Conservation (phyloP, 2,113 vertebrate genomes). For the Oreochromis niloticus region DNA sequence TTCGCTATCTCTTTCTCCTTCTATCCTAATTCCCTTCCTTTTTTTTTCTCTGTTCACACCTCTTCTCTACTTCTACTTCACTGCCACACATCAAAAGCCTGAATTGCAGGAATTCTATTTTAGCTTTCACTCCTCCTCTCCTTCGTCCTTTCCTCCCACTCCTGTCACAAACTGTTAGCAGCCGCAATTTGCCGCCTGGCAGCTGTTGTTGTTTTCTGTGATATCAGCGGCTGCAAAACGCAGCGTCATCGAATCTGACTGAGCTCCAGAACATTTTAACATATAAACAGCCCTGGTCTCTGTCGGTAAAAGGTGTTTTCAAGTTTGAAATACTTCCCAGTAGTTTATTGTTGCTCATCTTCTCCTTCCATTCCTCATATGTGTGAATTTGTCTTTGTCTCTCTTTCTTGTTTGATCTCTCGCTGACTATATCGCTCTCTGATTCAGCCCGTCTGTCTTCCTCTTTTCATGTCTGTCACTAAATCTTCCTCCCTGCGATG, state of each 20-base stretch:
- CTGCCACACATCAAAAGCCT: constrained; percentile 48
- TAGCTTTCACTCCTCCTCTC: constrained; percentile 28
- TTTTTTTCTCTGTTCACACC: not conserved
- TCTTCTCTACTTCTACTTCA: constrained; percentile 3
- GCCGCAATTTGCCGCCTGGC: constrained; percentile 28
- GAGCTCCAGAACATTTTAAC: constrained; percentile 14
- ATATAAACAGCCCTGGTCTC: not conserved
- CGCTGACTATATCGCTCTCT: not conserved
- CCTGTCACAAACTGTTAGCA: constrained; percentile 48
- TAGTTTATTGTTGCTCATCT: not conserved
- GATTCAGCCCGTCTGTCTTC: not conserved
- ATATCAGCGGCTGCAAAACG: constrained; percentile 20
- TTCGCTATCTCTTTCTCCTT: constrained; percentile 12
- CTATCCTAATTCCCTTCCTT: constrained; percentile 18
- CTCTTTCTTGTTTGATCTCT: not conserved
- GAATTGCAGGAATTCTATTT: constrained; percentile 35
- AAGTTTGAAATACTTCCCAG: constrained; percentile 8
- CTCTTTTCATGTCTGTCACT: not conserved
- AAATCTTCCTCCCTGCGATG: not conserved
- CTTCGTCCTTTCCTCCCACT: constrained; percentile 39
- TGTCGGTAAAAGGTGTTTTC: not conserved
- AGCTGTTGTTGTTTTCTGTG: constrained; percentile 52
- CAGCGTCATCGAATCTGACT: constrained; percentile 37
- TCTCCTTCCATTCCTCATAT: not conserved
- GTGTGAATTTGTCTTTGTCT: not conserved